A percentile compares a stretch with the other conserved stretches of the same genome.
These are phyloP conservation scores for Coremacera marginata DNA, from an alignment of 2,888 invertebrate species.

Conservation along the genomic window DNA sequence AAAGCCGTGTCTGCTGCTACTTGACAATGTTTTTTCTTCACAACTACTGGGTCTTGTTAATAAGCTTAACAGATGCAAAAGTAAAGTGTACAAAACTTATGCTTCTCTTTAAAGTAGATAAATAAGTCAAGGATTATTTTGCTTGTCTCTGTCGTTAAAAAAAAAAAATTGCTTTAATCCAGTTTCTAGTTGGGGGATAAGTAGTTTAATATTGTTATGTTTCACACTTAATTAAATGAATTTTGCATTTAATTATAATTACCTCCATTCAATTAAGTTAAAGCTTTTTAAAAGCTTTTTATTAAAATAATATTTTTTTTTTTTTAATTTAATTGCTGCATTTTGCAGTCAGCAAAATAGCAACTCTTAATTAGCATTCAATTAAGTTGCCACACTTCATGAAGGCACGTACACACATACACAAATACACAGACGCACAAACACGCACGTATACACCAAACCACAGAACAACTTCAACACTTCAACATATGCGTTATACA, in stretches of 20 bases:
- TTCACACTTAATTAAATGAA: too few species aligned
- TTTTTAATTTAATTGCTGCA: constrained; percentile 4
- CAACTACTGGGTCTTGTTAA: too few species aligned
- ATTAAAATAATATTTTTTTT: neutral
- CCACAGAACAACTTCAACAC: neutral
- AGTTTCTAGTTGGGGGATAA: too few species aligned
- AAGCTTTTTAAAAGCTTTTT: neutral
- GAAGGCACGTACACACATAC: neutral
- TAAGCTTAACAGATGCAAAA: too few species aligned
- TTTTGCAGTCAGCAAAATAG: constrained; percentile 1
- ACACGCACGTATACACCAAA: neutral
- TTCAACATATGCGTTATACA: neutral
- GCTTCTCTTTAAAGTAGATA: too few species aligned
- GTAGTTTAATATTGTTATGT: too few species aligned
- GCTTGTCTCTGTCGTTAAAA: too few species aligned
- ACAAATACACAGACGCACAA: neutral
- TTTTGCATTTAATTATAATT: too few species aligned
- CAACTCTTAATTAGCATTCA: constrained; percentile 22
- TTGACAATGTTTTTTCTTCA: neutral
- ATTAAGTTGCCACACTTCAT: constrained; percentile 15
- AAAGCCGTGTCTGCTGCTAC: neutral
- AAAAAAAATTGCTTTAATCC: too few species aligned
- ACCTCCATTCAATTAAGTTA: too few species aligned
- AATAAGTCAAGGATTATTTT: too few species aligned
- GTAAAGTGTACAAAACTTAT: too few species aligned